Evolutionary conservation across 2,113 vertebrate species (phyloP).

Genomic region (Zosterops borbonicus): DNA sequence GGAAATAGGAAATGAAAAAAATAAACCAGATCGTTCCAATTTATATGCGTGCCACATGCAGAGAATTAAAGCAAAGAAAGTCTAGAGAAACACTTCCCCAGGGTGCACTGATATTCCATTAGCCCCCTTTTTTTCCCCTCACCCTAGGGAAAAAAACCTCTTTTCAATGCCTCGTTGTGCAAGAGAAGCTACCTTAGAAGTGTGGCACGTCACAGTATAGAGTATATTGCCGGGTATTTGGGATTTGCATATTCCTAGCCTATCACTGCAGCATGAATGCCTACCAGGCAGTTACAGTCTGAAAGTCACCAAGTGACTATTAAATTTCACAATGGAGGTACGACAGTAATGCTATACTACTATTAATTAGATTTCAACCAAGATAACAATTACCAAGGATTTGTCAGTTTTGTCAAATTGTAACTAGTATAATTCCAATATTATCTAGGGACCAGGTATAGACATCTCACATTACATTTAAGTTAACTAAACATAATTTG

Average conservation of each 20-base stretch:
- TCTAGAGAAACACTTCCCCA: not conserved
- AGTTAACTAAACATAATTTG: slow-evolving; percentile 50
- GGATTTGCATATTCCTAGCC: not conserved
- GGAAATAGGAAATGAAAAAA: not conserved
- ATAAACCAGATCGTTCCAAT: not conserved
- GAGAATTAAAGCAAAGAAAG: not conserved
- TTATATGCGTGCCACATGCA: not conserved
- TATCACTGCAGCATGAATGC: not conserved
- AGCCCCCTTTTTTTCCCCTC: not conserved
- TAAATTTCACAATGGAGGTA: not conserved
- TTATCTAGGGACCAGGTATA: slow-evolving; percentile 4
- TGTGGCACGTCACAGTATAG: not conserved
- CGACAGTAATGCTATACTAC: not conserved
- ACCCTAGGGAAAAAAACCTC: not conserved
- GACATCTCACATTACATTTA: slow-evolving; percentile 11
- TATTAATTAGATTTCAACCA: slow-evolving; percentile 53
- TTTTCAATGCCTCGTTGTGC: not conserved
- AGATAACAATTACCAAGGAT: slow-evolving; percentile 20
- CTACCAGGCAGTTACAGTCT: not conserved
- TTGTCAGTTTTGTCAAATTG: slow-evolving; percentile 24
- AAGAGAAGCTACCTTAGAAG: not conserved
- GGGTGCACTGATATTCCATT: not conserved
- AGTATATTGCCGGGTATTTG: not conserved
- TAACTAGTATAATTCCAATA: slow-evolving; percentile 43
- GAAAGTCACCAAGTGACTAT: slow-evolving; percentile 16